These are phyloP conservation scores for Drosophila kohkoa DNA, from an alignment of 1,140 invertebrate genomes.

Conservation along the genomic window DNA sequence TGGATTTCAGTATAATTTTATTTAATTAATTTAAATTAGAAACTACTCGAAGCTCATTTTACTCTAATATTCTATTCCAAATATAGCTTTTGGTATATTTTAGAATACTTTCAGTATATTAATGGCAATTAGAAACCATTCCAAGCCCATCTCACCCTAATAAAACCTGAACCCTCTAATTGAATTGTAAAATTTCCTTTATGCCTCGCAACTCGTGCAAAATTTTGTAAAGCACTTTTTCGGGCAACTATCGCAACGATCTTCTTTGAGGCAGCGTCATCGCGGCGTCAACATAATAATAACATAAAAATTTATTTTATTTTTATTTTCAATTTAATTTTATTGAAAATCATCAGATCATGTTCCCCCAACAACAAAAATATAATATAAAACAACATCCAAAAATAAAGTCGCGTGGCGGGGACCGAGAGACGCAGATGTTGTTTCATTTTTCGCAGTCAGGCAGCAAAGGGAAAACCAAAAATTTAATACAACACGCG, in stretches of 20 bases:
- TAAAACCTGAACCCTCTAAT: background rate
- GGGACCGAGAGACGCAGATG: slow-evolving; percentile 41
- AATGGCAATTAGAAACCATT: too few species aligned
- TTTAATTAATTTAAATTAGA: too few species aligned
- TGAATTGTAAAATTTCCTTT: slow-evolving; percentile 16
- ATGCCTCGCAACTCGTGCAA: background rate
- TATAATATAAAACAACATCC: slow-evolving; percentile 29
- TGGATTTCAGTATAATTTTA: too few species aligned
- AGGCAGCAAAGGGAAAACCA: slow-evolving; percentile 36
- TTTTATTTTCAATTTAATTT: slow-evolving; percentile 84
- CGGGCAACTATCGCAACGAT: slow-evolving; percentile 46
- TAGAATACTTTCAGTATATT: too few species aligned
- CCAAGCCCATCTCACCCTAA: too few species aligned
- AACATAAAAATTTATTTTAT: slow-evolving; percentile 83
- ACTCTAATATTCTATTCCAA: too few species aligned
- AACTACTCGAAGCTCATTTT: too few species aligned
- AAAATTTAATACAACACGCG: slow-evolving; percentile 74
- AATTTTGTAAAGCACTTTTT: slow-evolving; percentile 20
- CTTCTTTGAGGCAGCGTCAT: slow-evolving; percentile 46
- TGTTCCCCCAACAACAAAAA: slow-evolving; percentile 18
- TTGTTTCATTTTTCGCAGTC: slow-evolving; percentile 24
- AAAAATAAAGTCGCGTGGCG: slow-evolving; percentile 69
- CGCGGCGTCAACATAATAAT: slow-evolving; percentile 79
- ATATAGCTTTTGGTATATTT: too few species aligned
- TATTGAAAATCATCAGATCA: slow-evolving; percentile 77